A percentile compares a stretch with the other conserved stretches of the same genome.
Evolutionary conservation across 2,113 vertebrate species (phyloP).

Genomic region (Eudorcas thomsonii): DNA sequence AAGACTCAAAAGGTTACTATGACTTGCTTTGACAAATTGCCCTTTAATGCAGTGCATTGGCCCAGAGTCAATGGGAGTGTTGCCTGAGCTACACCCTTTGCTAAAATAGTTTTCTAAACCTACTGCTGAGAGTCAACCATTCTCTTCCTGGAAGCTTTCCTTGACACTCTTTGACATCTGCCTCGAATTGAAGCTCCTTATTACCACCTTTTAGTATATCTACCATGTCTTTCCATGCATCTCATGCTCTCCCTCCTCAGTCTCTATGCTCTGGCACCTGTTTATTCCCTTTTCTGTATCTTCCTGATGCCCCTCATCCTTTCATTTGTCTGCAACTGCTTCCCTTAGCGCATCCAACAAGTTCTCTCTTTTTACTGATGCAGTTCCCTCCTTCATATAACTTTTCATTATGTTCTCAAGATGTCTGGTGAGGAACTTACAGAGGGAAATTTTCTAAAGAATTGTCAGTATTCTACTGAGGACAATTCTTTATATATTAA

Average conservation of each 20-base stretch:
- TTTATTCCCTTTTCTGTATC: background rate
- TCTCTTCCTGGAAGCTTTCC: background rate
- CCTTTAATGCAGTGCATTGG: conserved; percentile 53
- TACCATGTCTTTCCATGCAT: background rate
- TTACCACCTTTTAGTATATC: conserved; percentile 33
- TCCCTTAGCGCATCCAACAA: background rate
- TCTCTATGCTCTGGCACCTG: background rate
- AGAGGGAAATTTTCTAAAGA: background rate
- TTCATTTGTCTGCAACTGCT: background rate
- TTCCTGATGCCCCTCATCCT: background rate
- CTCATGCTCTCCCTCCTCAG: background rate
- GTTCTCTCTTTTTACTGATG: background rate
- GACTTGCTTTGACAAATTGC: conserved; percentile 53
- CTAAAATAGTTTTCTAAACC: conserved; percentile 56
- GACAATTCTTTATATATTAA: background rate
- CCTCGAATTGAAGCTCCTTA: conserved; percentile 43
- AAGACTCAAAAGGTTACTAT: conserved; percentile 31
- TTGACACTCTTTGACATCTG: conserved; percentile 53
- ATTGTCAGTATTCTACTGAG: background rate
- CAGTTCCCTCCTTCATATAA: background rate
- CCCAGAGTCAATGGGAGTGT: conserved; percentile 28
- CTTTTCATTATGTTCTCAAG: background rate
- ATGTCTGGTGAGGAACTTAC: background rate
- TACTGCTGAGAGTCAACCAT: conserved; percentile 30
- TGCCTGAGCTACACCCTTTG: conserved; percentile 52